A percentile compares a stretch with the other conserved stretches of the same genome.
Evolutionary conservation across 2,888 invertebrate genomes (phyloP).

Genomic region (Lomographa bimaculata): DNA sequence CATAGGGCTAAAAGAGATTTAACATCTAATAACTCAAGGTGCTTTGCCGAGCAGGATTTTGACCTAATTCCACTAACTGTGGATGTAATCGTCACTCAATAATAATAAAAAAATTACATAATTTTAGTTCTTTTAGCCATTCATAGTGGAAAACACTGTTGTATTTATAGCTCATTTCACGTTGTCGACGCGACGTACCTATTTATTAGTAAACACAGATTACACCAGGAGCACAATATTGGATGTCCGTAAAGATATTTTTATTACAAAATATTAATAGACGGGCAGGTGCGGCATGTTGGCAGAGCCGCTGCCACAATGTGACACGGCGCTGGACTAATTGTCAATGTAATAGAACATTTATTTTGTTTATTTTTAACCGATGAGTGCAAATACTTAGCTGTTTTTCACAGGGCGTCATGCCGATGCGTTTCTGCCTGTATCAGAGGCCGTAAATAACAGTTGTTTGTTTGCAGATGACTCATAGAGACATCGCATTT

Average conservation of each 20-base stretch:
- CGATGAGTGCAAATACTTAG: conserved; percentile 36
- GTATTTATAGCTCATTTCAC: no score
- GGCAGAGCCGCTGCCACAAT: conserved; percentile 62
- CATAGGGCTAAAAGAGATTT: no score
- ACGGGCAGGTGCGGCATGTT: conserved; percentile 74
- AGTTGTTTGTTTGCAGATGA: conserved; percentile 3
- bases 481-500: no score
- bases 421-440: conserved; percentile 4
- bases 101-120: no score
- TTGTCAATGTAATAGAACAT: conserved; percentile 55
- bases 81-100: no score
- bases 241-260: conserved; percentile 57
- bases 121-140: no score
- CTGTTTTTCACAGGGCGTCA: conserved; percentile 3
- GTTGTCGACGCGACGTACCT: no score
- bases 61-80: no score
- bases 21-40: no score
- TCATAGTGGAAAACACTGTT: no score
- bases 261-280: conserved; percentile 78
- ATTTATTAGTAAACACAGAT: conserved; percentile 23
- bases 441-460: conserved; percentile 6
- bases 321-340: conserved; percentile 69
- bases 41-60: no score
- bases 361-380: conserved; percentile 53
- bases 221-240: conserved; percentile 10